Evolutionary conservation across 2,797 vertebrate genomes (phyloP).

Genomic region (Siniperca scherzeri): DNA sequence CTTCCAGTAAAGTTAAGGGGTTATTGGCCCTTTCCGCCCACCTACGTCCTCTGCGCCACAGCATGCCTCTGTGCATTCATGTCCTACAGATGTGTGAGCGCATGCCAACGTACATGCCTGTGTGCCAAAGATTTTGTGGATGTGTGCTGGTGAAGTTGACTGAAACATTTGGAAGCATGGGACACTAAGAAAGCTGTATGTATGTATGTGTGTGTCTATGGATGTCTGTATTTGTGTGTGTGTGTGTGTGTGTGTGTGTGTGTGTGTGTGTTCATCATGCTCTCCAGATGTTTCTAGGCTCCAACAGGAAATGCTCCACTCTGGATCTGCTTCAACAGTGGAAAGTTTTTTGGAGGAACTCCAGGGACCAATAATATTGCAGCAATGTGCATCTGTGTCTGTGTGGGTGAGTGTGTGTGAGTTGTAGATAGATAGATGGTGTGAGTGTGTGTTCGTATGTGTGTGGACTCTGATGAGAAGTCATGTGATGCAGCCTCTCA

Average conservation of each 20-base stretch:
- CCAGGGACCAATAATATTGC: not conserved
- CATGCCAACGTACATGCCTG: not conserved
- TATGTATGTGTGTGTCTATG: too few species aligned
- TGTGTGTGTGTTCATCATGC: slow-evolving; percentile 5
- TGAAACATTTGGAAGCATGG: not conserved
- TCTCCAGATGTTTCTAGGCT: slow-evolving; percentile 53
- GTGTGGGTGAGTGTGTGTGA: not conserved
- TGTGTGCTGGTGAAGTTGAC: not conserved
- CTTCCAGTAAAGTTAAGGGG: not conserved
- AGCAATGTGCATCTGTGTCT: not conserved
- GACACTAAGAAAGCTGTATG: not conserved
- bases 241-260: not conserved
- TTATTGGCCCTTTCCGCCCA: slow-evolving; percentile 39
- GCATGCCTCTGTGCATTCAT: slow-evolving; percentile 33
- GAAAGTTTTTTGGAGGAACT: not conserved
- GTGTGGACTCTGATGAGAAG: slow-evolving; percentile 10
- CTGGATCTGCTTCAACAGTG: slow-evolving; percentile 34
- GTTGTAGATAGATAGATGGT: not conserved
- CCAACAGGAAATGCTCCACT: slow-evolving; percentile 24
- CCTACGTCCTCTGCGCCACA: slow-evolving; percentile 48
- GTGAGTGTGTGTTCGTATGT: not conserved
- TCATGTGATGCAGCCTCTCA: slow-evolving; percentile 44
- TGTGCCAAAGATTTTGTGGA: slow-evolving; percentile 10
- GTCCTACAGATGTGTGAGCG: slow-evolving; percentile 29
- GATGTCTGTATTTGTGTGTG: too few species aligned